Evolutionary conservation across 2,888 invertebrate species (phyloP).

Genomic region (Leptopilina syphax): DNA sequence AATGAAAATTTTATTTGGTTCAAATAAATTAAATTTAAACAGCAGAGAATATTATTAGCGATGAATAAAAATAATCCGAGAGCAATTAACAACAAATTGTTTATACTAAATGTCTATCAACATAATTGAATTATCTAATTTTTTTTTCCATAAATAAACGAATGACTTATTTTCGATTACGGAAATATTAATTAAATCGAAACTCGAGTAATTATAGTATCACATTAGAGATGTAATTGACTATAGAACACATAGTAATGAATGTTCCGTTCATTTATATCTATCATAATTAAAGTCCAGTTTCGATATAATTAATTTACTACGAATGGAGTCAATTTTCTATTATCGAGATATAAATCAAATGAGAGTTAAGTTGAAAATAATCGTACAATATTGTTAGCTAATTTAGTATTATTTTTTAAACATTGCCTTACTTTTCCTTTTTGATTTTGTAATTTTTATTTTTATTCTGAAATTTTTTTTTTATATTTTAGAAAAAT

Average conservation of each 20-base stretch:
- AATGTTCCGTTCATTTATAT: constrained; percentile 5
- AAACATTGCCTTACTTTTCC: neutral
- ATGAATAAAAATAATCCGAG: constrained; percentile 17
- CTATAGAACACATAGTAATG: neutral
- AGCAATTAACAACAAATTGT: too few species aligned
- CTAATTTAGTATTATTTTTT: neutral
- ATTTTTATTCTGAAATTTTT: too few species aligned
- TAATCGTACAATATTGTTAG: neutral
- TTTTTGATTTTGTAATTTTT: too few species aligned
- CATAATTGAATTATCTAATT: neutral
- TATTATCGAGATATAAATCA: neutral
- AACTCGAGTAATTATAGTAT: neutral
- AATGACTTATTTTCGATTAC: neutral
- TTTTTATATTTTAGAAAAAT: too few species aligned
- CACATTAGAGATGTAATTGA: constrained; percentile 7
- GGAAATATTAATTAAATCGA: neutral
- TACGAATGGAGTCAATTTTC: neutral
- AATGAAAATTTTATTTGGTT: too few species aligned
- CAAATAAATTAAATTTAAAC: too few species aligned
- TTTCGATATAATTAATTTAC: neutral
- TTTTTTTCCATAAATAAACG: constrained; percentile 1
- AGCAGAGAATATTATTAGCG: too few species aligned
- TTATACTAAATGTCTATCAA: too few species aligned
- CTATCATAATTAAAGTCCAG: neutral
- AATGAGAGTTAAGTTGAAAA: neutral